Evolutionary conservation across 2,888 invertebrate species (phyloP), one percentile per base, ranked within the genome.

Genomic region (Blastobasis lacticolella): DNA sequence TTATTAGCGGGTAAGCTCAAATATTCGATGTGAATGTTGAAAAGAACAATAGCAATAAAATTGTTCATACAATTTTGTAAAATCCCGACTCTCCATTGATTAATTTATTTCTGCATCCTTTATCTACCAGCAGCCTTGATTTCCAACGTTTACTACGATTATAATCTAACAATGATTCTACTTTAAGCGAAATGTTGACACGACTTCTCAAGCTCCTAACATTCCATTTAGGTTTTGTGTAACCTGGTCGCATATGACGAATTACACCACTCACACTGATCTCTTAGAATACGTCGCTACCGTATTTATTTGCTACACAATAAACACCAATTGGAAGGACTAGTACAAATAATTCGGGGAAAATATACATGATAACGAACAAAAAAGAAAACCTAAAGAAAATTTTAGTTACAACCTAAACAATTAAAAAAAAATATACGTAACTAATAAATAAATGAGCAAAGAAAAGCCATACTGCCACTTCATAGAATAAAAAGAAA

Each of bases 71-170:
- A 10, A 9, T n/a, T 9, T 43, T 43, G 10, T 43, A 4, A n/a
- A n/a, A 10, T 9, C 6, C 41, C 41, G 9, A 41, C 41, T 41
- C 2, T 36, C 5, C 23, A 45, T 48, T 51, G 23, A 23, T 23
- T 23, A 23, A 23, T 23, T 23, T 23, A 23, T 23, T 23, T 23
- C 23, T 23, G 23, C 23, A 23, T 23, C 70, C 59, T 64, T 66
- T 73, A 75, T 66, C 71, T 70, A 72, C 68, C 66, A 67, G 69
- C 78, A 78, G 78, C 79, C 79, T 79, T 75, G 68, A 66, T 73
- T 73, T 68, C 69, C 60, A 66, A 65, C 67, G 69, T 63, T 23
- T 23, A 23, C 64, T 63, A 65, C 65, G 64, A 66, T 57, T 63
- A 57, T 63, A 62, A 55, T 59, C 68, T 69, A 68, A 73, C 67